Percentiles rank a stretch among this genome's conserved stretches.
phyloP scores from a whole-genome alignment of 2,888 invertebrate species.

The Eupithecia subumbrata region DNA sequence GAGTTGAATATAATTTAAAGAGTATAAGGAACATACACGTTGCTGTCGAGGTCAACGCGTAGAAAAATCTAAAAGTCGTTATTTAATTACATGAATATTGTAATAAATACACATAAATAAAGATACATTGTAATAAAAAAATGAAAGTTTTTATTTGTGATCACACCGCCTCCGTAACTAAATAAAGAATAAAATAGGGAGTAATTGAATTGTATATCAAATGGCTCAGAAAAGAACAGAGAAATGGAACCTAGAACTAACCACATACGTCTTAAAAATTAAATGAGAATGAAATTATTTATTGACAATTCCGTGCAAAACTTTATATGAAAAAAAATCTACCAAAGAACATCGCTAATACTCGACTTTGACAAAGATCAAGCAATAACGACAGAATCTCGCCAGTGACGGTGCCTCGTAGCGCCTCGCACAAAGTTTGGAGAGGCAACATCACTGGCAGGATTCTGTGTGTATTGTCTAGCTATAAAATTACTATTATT shows the following conservation, averaged over 20 bases:
- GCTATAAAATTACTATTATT: no score
- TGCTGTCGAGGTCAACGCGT: conserved; percentile 2
- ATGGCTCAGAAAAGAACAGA: background rate
- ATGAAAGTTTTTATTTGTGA: background rate
- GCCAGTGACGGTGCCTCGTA: no score
- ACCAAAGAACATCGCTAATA: background rate
- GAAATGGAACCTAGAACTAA: background rate
- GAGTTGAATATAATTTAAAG: conserved; percentile 5
- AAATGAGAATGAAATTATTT: background rate
- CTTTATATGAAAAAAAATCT: no score
- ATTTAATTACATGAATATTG: background rate
- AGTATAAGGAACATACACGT: background rate
- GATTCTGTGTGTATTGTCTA: no score
- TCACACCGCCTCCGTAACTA: no score
- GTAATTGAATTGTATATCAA: background rate
- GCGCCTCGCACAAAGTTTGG: no score
- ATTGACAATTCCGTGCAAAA: no score
- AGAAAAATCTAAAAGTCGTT: conserved; percentile 1
- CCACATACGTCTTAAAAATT: background rate
- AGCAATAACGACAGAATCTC: no score
- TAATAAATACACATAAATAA: background rate
- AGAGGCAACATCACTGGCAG: background rate
- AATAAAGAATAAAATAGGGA: no score
- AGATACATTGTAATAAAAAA: background rate
- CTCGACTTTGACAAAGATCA: background rate